These are phyloP conservation scores for Drepanosiphum platanoidis DNA, from an alignment of 2,888 invertebrate species.

Conservation along the genomic window DNA sequence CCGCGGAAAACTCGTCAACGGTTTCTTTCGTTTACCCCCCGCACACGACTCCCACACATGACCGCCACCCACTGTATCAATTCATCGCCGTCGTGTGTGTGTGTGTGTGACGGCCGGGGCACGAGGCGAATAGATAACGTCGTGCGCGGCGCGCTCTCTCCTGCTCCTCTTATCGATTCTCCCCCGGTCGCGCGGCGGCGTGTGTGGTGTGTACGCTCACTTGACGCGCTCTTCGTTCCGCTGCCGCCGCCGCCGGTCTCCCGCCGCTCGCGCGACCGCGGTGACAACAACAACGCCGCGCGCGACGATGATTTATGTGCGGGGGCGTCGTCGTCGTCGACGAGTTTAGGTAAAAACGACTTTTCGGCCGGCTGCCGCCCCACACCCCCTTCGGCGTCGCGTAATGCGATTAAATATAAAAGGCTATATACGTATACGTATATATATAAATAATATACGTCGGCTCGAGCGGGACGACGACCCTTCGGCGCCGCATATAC, in stretches of 20 bases:
- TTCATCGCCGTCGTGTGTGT: background rate
- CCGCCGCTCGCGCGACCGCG: background rate
- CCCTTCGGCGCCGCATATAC: constrained; percentile 13
- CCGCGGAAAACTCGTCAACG: too few relatives aligned
- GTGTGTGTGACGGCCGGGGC: background rate
- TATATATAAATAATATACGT: constrained; percentile 27
- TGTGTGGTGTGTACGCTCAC: background rate
- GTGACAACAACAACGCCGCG: constrained; percentile 22
- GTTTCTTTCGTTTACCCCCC: too few relatives aligned
- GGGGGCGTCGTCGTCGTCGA: constrained; percentile 12
- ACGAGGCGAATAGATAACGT: background rate
- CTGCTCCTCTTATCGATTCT: constrained; percentile 25
- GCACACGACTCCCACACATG: too few relatives aligned
- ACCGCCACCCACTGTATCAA: too few relatives aligned
- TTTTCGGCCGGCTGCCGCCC: background rate
- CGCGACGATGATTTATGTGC: constrained; percentile 50
- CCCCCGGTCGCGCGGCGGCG: background rate
- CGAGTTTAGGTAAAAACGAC: constrained; percentile 46
- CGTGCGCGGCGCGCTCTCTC: background rate
- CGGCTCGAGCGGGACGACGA: background rate
- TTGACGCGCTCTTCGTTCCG: background rate
- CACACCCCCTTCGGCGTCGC: background rate
- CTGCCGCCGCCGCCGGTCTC: background rate
- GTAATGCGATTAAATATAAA: constrained; percentile 59
- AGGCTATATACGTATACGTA: too few relatives aligned